A percentile compares a stretch with the other conserved stretches of the same genome.
Conservation (phyloP, 2,888 invertebrate genomes). For the Eurytoma adleriae region DNA sequence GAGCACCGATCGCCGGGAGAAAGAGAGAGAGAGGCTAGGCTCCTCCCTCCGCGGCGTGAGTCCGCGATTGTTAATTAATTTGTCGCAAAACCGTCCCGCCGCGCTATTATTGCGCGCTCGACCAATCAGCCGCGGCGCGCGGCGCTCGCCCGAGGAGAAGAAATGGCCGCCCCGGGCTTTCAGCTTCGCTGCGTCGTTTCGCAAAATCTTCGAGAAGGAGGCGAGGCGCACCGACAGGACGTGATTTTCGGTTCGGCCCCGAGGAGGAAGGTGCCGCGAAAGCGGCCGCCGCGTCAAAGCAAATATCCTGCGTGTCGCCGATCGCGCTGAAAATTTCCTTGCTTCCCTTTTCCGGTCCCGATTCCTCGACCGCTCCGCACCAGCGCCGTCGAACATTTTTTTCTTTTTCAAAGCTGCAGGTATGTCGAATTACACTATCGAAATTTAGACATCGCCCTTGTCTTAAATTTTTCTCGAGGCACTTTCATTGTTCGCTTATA, state of each 20-base stretch:
- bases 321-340: conserved; percentile 64
- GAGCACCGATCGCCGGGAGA: conserved; percentile 59
- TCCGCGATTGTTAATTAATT: conserved; percentile 60
- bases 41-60: conserved; percentile 56
- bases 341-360: conserved; percentile 65
- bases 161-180: conserved; percentile 55
- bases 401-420: neutral
- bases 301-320: conserved; percentile 66
- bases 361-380: neutral
- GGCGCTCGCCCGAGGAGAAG: conserved; percentile 41
- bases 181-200: conserved; percentile 26
- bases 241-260: conserved; percentile 62
- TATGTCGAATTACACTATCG: too few relatives aligned
- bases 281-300: conserved; percentile 63
- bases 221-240: conserved; percentile 58
- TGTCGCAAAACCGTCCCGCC: conserved; percentile 63
- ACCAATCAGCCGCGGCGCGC: conserved; percentile 54
- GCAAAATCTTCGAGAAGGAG: neutral
- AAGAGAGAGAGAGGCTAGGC: neutral
- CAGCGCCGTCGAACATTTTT: neutral
- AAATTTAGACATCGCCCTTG: too few relatives aligned
- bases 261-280: conserved; percentile 36
- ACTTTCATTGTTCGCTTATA: too few relatives aligned
- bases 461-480: neutral
- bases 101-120: conserved; percentile 64